Evolutionary conservation across 2,888 invertebrate genomes (phyloP).

Genomic region (Acleris cristana): DNA sequence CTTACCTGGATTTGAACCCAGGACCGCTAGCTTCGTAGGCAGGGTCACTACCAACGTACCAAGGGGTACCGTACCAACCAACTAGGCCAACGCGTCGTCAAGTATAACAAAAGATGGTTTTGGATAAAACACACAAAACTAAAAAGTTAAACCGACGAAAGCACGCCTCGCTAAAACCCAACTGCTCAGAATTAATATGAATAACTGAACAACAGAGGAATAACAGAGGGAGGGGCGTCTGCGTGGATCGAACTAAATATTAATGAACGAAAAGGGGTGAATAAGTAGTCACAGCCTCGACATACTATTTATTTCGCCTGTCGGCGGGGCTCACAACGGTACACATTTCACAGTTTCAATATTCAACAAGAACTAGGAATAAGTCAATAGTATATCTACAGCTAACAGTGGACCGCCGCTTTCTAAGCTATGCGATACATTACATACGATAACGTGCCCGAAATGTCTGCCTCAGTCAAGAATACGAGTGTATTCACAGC

Average conservation of each 20-base stretch:
- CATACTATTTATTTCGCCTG: constrained; percentile 76
- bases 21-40: no score
- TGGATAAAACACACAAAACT: no score
- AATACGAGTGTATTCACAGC: not conserved
- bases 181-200: not conserved
- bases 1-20: no score
- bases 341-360: constrained; percentile 79
- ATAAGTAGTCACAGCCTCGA: constrained; percentile 56
- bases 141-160: no score
- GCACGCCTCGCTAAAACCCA: not conserved
- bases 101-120: no score
- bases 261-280: not conserved
- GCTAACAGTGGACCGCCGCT: constrained; percentile 74
- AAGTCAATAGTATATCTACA: constrained; percentile 78
- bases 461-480: constrained; percentile 14
- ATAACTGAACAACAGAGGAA: no score
- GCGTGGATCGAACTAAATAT: not conserved
- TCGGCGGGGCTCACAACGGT: constrained; percentile 74
- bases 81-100: no score
- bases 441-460: constrained; percentile 5
- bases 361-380: constrained; percentile 82
- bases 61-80: no score
- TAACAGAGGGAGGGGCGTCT: no score
- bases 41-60: no score
- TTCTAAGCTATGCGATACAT: constrained; percentile 48